Conservation (phyloP, 1,140 invertebrate species). For the Zaprionus ornatus region DNA sequence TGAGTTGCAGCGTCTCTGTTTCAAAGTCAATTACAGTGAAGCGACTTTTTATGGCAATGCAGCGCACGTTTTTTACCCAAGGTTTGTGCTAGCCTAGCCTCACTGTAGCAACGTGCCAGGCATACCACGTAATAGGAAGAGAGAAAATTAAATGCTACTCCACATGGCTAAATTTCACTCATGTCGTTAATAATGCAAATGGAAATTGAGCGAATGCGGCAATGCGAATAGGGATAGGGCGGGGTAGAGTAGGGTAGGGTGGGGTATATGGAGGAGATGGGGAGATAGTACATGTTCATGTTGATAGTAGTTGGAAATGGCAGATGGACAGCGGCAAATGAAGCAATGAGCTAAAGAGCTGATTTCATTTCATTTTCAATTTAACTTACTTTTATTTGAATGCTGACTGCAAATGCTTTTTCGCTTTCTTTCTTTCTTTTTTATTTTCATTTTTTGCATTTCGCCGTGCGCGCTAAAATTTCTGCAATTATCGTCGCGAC, state of each 20-base stretch:
- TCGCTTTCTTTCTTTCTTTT: slow-evolving; percentile 3
- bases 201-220: slow-evolving; percentile 22
- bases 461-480: slow-evolving; percentile 45
- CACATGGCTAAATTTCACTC: slow-evolving; percentile 59
- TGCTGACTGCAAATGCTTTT: slow-evolving; percentile 22
- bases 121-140: slow-evolving; percentile 19
- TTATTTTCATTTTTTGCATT: slow-evolving; percentile 14
- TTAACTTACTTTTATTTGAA: slow-evolving; percentile 75
- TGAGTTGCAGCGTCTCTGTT: slow-evolving; percentile 35
- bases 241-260: background rate
- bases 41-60: background rate
- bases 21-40: slow-evolving; percentile 42
- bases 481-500: slow-evolving; percentile 64
- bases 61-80: background rate
- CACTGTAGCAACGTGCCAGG: slow-evolving; percentile 7
- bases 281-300: background rate
- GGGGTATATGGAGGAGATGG: background rate
- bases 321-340: slow-evolving; percentile 23
- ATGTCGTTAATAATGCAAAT: slow-evolving; percentile 71
- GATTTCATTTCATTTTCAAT: slow-evolving; percentile 79
- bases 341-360: slow-evolving; percentile 62
- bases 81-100: background rate
- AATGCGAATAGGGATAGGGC: slow-evolving; percentile 4
- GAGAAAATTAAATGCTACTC: slow-evolving; percentile 41
- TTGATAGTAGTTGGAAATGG: background rate